Percentiles rank a stretch among this genome's conserved stretches.
phyloP scores from a whole-genome alignment of 92 coral and sea anemone species.

The Scolanthus callimorphus region DNA sequence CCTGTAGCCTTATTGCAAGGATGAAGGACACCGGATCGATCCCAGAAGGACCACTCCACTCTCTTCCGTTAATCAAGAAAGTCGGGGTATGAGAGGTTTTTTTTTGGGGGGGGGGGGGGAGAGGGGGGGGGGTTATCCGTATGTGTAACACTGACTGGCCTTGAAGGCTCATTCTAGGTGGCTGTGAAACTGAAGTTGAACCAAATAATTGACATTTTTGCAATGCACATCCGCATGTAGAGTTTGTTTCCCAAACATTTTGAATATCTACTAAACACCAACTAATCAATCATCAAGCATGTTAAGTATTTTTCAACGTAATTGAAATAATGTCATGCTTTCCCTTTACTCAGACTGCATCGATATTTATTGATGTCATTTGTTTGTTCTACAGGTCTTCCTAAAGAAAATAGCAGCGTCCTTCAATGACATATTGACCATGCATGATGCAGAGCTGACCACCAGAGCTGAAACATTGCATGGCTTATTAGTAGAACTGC shows the following conservation, averaged over 20 bases:
- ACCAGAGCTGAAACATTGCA: constrained; percentile 32
- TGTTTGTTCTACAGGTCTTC: constrained; percentile 19
- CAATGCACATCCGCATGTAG: too few species aligned
- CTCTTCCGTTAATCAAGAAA: constrained; percentile 48
- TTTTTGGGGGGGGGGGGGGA: too few species aligned
- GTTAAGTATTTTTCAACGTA: too few species aligned
- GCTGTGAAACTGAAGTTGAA: too few species aligned
- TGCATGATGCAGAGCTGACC: constrained; percentile 26
- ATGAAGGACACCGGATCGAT: constrained; percentile 45
- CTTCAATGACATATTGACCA: constrained; percentile 15
- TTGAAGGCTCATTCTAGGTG: too few species aligned
- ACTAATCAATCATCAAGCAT: too few species aligned
- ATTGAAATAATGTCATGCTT: too few species aligned
- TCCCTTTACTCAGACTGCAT: neutral
- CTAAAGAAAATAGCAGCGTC: constrained; percentile 31
- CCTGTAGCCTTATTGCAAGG: constrained; percentile 42
- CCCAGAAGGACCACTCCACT: constrained; percentile 30
- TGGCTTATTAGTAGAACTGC: neutral
- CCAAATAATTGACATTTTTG: too few species aligned
- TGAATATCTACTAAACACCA: too few species aligned
- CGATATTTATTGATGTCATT: neutral
- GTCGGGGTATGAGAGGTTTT: constrained; percentile 79
- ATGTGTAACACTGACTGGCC: too few species aligned
- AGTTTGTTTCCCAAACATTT: too few species aligned
- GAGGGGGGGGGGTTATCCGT: too few species aligned